Evolutionary conservation across 2,113 vertebrate genomes (phyloP).

Genomic region (Zosterops lateralis): DNA sequence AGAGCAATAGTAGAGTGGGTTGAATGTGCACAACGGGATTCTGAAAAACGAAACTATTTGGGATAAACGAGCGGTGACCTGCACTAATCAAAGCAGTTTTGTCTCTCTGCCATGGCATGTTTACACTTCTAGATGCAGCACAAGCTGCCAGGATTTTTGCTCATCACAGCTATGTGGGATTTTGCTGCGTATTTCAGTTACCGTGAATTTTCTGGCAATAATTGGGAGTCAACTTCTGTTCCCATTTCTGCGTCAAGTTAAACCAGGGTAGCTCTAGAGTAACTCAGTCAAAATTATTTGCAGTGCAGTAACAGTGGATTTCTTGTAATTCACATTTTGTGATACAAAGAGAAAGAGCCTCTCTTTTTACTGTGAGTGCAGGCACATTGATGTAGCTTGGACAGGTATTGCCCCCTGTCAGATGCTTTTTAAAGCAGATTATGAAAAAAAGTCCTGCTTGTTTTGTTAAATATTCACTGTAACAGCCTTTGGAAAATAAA

Average conservation of each 20-base stretch:
- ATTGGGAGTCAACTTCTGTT: not conserved
- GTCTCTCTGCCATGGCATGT: not conserved
- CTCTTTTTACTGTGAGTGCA: not conserved
- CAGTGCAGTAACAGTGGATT: not conserved
- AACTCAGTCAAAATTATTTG: fast-evolving
- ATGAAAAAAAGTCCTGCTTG: not conserved
- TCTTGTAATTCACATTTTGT: not conserved
- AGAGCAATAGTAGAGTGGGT: not conserved
- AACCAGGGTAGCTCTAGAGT: not conserved
- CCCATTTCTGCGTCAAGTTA: not conserved
- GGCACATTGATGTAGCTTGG: not conserved
- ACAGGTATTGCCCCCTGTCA: not conserved
- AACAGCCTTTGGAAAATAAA: not conserved
- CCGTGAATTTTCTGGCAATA: not conserved
- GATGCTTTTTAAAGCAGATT: not conserved
- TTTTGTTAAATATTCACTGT: not conserved
- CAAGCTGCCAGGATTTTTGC: not conserved
- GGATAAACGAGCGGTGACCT: not conserved
- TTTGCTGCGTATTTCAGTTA: not conserved
- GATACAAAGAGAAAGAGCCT: not conserved
- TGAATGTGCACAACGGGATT: not conserved
- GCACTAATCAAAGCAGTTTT: not conserved
- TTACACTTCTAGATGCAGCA: not conserved
- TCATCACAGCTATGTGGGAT: not conserved
- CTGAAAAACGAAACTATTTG: not conserved